These are phyloP conservation scores for Paragorgia papillata DNA, from an alignment of 92 coral and sea anemone species.

Conservation along the genomic window DNA sequence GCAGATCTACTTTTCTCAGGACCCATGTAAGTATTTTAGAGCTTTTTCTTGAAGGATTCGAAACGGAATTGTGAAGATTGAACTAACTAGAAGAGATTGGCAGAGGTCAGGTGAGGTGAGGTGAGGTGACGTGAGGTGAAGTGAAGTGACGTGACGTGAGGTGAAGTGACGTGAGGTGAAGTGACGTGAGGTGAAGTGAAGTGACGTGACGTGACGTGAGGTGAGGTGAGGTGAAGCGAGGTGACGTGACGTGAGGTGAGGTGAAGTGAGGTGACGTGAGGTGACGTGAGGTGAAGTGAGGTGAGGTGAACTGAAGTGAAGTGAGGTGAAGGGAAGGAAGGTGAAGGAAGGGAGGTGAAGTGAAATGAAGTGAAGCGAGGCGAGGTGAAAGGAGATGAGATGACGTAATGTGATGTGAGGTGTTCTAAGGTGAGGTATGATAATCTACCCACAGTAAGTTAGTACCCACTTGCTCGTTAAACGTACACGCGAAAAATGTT, in stretches of 20 bases:
- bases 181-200: constrained; percentile 17
- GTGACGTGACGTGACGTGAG: constrained; percentile 26
- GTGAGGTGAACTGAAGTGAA: no score
- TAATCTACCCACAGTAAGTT: no score
- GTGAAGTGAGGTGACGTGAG: constrained; percentile 19
- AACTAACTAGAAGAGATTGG: no score
- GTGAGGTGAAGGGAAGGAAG: no score
- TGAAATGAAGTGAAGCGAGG: no score
- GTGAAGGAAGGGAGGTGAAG: no score
- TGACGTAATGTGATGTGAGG: no score
- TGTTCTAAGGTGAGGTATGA: no score
- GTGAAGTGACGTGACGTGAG: not conserved
- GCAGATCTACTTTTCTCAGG: constrained; percentile 20
- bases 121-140: not conserved
- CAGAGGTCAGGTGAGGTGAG: constrained; percentile 16
- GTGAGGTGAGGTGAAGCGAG: constrained; percentile 31
- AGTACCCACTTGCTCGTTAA: no score
- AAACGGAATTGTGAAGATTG: no score
- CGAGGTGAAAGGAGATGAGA: no score
- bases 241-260: constrained; percentile 20
- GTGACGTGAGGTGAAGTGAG: not conserved
- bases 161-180: constrained; percentile 11
- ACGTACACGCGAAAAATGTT: no score
- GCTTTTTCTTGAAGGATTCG: not conserved
- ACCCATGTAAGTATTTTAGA: constrained; percentile 18